Conservation (phyloP, 2,113 vertebrate species). For the Xenopus tropicalis region UCB_Xtro_10.0 CM004444.2:133242001-133242500, state of each 20-base stretch:
- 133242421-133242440: slow-evolving; percentile 30
- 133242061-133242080: too few species aligned
- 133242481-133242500: slow-evolving; percentile 42
- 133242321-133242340: neutral
- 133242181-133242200: neutral
- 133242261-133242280: neutral
- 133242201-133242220: slow-evolving; percentile 10
- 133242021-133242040: too few species aligned
- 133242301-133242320: neutral
- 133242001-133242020: too few species aligned
- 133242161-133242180: too few species aligned
- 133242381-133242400: slow-evolving; percentile 24
- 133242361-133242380: neutral
- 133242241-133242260: neutral
- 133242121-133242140: too few species aligned
- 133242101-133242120: too few species aligned
- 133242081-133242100: too few species aligned
- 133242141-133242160: too few species aligned
- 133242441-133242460: slow-evolving; percentile 29
- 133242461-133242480: slow-evolving; percentile 39
- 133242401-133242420: slow-evolving; percentile 31
- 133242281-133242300: neutral
- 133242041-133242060: too few species aligned
- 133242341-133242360: neutral
- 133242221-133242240: neutral